These are phyloP conservation scores for Cercocebus atys DNA, from an alignment of 2,113 vertebrate species.

Conservation along the genomic window DNA sequence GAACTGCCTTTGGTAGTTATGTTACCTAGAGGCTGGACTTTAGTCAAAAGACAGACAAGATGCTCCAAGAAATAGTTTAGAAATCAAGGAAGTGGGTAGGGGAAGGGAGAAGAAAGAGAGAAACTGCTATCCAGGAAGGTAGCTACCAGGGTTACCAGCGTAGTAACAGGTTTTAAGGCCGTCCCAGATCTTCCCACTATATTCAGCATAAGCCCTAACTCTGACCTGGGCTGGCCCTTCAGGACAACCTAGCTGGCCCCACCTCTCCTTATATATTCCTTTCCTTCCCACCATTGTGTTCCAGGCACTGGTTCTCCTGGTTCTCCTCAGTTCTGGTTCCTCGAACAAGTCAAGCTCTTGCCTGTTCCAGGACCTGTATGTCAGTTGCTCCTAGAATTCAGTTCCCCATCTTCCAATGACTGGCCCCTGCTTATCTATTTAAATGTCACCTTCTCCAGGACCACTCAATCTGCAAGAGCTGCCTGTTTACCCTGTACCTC, in stretches of 20 bases:
- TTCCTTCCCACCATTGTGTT: not conserved
- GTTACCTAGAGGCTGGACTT: slow-evolving; percentile 17
- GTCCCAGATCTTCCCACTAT: not conserved
- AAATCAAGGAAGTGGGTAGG: not conserved
- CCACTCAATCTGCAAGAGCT: not conserved
- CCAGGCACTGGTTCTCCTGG: not conserved
- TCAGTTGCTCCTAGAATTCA: not conserved
- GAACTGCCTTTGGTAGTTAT: not conserved
- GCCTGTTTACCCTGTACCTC: not conserved
- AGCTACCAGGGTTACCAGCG: not conserved
- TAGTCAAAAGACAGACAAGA: not conserved
- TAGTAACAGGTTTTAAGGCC: not conserved
- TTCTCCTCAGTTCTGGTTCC: not conserved
- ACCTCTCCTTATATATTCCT: accelerated
- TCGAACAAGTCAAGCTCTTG: not conserved
- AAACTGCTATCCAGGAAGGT: not conserved
- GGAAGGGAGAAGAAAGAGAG: not conserved
- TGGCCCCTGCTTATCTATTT: not conserved
- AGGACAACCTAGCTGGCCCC: not conserved
- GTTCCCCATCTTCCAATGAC: not conserved
- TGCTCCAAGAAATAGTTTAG: not conserved
- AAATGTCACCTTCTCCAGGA: not conserved
- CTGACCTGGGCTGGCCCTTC: not conserved
- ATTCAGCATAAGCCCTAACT: not conserved
- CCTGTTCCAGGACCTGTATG: not conserved